phyloP scores from a whole-genome alignment of 2,113 vertebrate genomes.

The Paradoxurus hermaphroditus region DNA sequence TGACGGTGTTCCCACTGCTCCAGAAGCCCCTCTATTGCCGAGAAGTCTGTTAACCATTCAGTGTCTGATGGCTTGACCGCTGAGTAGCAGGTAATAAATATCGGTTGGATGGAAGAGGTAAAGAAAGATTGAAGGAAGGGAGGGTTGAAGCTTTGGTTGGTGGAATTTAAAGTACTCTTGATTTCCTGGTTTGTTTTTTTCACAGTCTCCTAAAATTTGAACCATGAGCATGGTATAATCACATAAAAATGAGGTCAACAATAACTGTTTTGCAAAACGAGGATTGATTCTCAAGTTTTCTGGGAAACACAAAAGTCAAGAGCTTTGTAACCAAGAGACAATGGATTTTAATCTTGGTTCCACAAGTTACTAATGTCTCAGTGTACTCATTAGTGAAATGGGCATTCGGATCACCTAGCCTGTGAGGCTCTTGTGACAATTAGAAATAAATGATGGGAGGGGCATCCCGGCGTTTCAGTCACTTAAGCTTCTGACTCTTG shows the following conservation, averaged over 20 bases:
- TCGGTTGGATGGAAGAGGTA: background rate
- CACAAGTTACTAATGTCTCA: background rate
- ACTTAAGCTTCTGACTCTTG: no score
- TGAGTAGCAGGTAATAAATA: background rate
- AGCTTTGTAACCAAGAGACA: background rate
- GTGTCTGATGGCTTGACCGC: accelerated
- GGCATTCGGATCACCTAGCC: background rate
- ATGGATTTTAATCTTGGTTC: background rate
- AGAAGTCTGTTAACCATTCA: background rate
- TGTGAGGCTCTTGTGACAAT: background rate
- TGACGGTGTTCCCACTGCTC: accelerated
- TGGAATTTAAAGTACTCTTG: background rate
- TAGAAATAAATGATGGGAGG: background rate
- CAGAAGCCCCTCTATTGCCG: background rate
- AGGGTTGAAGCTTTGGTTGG: background rate
- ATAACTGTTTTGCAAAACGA: background rate
- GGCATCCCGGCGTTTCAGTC: no score
- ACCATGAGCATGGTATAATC: background rate
- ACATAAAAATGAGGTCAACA: background rate
- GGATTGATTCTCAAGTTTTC: background rate
- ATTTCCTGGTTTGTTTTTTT: background rate
- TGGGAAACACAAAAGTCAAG: background rate
- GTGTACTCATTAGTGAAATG: background rate
- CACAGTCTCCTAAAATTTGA: background rate
- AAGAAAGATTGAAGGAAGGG: background rate